Percentiles rank a stretch among this genome's conserved stretches.
phyloP scores from a whole-genome alignment of 2,888 invertebrate genomes.

The Metellina segmentata region DNA sequence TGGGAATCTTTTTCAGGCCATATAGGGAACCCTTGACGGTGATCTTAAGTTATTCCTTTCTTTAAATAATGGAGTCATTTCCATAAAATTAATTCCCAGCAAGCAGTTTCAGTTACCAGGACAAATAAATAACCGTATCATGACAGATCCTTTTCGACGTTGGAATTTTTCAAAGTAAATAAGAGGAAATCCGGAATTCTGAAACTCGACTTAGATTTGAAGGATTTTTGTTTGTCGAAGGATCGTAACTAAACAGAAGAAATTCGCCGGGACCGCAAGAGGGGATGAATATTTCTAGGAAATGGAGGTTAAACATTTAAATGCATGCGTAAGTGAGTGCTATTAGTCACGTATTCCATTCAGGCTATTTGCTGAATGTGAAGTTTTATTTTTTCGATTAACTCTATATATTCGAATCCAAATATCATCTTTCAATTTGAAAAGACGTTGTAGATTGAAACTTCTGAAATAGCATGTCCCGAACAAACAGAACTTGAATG shows the following conservation, averaged over 20 bases:
- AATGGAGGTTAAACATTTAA: constrained; percentile 17
- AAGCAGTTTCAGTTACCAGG: not conserved
- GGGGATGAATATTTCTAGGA: constrained; percentile 27
- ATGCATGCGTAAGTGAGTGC: constrained; percentile 22
- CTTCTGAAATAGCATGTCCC: no score
- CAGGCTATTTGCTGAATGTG: not conserved
- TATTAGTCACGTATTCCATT: constrained; percentile 32
- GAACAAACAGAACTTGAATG: no score
- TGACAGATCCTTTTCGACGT: constrained; percentile 21
- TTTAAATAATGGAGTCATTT: constrained; percentile 44
- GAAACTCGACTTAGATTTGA: not conserved
- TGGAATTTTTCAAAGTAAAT: constrained; percentile 29
- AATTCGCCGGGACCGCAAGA: not conserved
- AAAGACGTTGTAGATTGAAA: no score
- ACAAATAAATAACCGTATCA: constrained; percentile 30
- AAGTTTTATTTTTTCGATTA: no score
- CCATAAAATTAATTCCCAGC: constrained; percentile 50
- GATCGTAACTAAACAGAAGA: constrained; percentile 20
- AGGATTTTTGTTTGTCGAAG: constrained; percentile 9
- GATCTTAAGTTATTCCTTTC: not conserved
- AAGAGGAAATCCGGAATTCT: not conserved
- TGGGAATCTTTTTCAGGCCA: not conserved
- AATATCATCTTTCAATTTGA: no score
- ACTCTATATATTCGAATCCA: no score
- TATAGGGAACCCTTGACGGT: not conserved